Conservation (phyloP, 2,888 invertebrate genomes). For the Cabera pusaria region DNA sequence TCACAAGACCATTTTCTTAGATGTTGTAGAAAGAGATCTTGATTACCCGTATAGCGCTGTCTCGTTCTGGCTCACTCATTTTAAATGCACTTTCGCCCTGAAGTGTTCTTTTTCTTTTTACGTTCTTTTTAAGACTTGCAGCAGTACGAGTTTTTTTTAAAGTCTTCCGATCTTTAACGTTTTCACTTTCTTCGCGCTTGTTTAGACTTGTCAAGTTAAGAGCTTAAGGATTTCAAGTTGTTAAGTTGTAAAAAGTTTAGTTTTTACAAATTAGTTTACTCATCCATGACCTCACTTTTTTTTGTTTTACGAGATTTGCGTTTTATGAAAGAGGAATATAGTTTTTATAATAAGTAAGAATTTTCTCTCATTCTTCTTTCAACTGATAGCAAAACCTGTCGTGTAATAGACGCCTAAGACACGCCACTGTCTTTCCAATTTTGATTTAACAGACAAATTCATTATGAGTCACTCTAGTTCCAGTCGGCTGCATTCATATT, state of each 20-base stretch:
- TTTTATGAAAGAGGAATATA: no score
- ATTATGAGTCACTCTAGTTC: no score
- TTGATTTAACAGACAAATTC: no score
- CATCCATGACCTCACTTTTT: no score
- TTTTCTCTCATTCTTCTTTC: no score
- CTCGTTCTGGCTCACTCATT: constrained; percentile 62
- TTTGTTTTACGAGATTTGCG: no score
- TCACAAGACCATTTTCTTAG: constrained; percentile 79
- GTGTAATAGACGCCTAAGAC: no score
- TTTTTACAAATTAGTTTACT: neutral
- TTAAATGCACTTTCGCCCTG: constrained; percentile 79
- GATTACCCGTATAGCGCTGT: constrained; percentile 40
- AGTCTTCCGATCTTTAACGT: constrained; percentile 52
- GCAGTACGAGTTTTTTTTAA: constrained; percentile 49
- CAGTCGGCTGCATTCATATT: no score
- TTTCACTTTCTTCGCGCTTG: constrained; percentile 36
- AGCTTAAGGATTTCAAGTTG: constrained; percentile 6
- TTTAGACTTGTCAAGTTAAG: constrained; percentile 13
- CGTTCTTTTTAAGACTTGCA: constrained; percentile 66
- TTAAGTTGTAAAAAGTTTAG: neutral
- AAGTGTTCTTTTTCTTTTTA: constrained; percentile 58
- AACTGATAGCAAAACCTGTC: no score
- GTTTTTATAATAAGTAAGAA: no score
- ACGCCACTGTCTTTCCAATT: no score
- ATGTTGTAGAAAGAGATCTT: constrained; percentile 48